Evolutionary conservation across 2,113 vertebrate species (phyloP).

Genomic region (Lethenteron camtschaticum): DNA sequence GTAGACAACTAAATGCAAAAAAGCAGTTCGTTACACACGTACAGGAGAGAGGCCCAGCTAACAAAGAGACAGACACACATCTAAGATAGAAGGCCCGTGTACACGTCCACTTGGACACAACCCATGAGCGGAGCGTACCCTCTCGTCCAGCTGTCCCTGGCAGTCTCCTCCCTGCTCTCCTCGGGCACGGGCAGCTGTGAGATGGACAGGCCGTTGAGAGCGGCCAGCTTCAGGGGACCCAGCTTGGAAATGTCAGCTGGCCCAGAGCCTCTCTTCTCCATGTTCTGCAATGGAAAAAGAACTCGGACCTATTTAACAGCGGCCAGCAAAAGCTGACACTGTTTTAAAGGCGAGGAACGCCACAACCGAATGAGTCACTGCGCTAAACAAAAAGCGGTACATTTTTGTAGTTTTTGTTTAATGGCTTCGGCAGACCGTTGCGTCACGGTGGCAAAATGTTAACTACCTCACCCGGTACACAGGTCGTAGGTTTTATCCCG

Average conservation of each 20-base stretch:
- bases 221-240: slow-evolving; percentile 60
- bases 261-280: slow-evolving; percentile 47
- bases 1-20: neutral
- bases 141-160: slow-evolving; percentile 57
- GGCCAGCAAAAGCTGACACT: slow-evolving; percentile 7
- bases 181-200: slow-evolving; percentile 43
- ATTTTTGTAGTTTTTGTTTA: no score
- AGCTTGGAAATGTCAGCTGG: slow-evolving; percentile 54
- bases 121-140: slow-evolving; percentile 24
- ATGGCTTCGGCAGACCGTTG: no score
- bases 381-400: no score
- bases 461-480: no score
- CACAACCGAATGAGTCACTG: no score
- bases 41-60: neutral
- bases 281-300: slow-evolving; percentile 23
- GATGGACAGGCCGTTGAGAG: slow-evolving; percentile 56
- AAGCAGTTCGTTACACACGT: neutral
- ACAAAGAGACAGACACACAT: no score
- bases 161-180: slow-evolving; percentile 46
- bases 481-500: no score
- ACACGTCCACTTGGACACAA: no score
- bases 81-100: no score
- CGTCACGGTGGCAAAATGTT: no score
- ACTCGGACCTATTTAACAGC: slow-evolving; percentile 6
- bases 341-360: no score